A percentile compares a stretch with the other conserved stretches of the same genome.
These are phyloP conservation scores for Babyrousa celebensis DNA, from an alignment of 2,797 vertebrate genomes.

Conservation along the genomic window DNA sequence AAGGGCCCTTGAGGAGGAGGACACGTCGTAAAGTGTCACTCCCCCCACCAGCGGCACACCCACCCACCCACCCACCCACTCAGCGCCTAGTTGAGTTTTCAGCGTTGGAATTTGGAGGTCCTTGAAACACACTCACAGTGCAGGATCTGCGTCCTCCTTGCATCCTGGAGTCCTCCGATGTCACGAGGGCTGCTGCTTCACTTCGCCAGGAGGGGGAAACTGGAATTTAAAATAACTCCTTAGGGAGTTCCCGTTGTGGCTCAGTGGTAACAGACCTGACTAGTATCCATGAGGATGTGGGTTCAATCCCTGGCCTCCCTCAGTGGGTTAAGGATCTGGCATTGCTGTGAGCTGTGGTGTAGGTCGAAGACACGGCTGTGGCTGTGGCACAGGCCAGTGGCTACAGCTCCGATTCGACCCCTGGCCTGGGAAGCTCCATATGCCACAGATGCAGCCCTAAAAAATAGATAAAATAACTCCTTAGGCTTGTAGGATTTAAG, in stretches of 20 bases:
- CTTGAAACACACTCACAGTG: neutral
- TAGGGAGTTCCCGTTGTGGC: too few relatives aligned
- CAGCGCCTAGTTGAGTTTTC: neutral
- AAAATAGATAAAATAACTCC: neutral
- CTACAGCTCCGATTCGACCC: too few relatives aligned
- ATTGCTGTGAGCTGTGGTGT: too few relatives aligned
- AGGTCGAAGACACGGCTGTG: too few relatives aligned
- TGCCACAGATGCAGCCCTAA: too few relatives aligned
- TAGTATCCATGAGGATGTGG: too few relatives aligned
- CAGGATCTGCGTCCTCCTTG: neutral
- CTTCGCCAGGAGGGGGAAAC: neutral
- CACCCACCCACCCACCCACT: neutral
- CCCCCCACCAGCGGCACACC: rapidly evolving
- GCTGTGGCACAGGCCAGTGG: too few relatives aligned
- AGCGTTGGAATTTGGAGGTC: slow-evolving; percentile 18
- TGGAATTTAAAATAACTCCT: neutral
- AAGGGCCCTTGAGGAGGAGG: neutral
- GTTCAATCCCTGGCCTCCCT: too few relatives aligned
- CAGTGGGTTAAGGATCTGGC: too few relatives aligned
- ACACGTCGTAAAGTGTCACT: neutral
- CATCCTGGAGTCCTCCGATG: neutral
- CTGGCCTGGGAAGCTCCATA: too few relatives aligned
- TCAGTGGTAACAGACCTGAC: too few relatives aligned
- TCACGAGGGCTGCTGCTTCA: rapidly evolving
- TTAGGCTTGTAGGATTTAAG: neutral